Percentiles rank a stretch among this genome's conserved stretches.
These are phyloP conservation scores for Pangasius mekongensis DNA, from an alignment of 2,797 vertebrate genomes.

Conservation along the genomic window DNA sequence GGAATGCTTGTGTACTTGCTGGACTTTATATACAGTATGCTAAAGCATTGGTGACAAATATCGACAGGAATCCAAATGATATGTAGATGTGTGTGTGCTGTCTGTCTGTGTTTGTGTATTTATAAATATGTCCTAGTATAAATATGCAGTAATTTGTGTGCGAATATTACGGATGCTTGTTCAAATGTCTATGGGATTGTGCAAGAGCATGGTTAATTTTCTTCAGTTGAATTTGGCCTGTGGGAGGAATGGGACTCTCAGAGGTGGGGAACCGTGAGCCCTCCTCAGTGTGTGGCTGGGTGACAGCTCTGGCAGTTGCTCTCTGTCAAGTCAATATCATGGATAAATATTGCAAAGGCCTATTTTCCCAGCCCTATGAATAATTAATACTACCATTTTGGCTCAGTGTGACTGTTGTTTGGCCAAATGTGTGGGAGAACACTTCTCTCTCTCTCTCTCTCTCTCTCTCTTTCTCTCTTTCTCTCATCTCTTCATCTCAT, in stretches of 20 bases:
- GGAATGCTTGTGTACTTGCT: background rate
- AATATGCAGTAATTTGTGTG: conserved; percentile 31
- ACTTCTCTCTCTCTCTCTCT: conserved; percentile 19
- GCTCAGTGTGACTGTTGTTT: conserved; percentile 74
- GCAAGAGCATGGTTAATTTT: conserved; percentile 23
- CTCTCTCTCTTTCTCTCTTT: conserved; percentile 25
- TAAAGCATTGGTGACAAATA: background rate
- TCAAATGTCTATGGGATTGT: conserved; percentile 33
- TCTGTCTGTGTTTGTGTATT: background rate
- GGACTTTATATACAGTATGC: background rate
- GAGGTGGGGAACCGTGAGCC: conserved; percentile 56
- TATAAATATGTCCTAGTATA: background rate
- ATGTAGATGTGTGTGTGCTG: background rate
- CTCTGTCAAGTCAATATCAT: conserved; percentile 81
- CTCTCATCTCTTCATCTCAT: conserved; percentile 42
- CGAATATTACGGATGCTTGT: conserved; percentile 11
- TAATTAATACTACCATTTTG: conserved; percentile 84
- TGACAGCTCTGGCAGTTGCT: conserved; percentile 66
- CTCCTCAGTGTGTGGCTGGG: conserved; percentile 67
- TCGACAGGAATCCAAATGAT: background rate
- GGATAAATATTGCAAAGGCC: conserved; percentile 82
- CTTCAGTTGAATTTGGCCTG: conserved; percentile 73
- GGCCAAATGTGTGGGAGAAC: conserved; percentile 70
- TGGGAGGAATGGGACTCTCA: conserved; percentile 62
- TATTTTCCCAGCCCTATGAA: conserved; percentile 83